A percentile compares a stretch with the other conserved stretches of the same genome.
Conservation (phyloP, 2,113 vertebrate genomes). For the Notothenia coriiceps region DNA sequence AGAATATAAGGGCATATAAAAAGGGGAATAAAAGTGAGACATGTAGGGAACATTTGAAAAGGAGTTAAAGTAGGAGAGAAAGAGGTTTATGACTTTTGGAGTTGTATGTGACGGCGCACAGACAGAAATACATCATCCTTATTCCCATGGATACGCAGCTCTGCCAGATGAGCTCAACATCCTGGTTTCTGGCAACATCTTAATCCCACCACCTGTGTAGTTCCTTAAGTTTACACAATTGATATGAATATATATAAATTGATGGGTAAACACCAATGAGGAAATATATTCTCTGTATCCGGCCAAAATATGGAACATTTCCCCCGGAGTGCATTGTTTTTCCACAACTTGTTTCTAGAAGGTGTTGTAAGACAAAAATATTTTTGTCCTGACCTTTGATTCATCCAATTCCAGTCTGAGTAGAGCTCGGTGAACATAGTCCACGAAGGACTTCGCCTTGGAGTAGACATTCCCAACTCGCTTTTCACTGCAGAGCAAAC, state of each 20-base stretch:
- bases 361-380: slow-evolving; percentile 7
- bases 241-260: background rate
- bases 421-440: slow-evolving; percentile 91
- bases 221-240: background rate
- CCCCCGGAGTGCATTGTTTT: background rate
- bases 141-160: background rate
- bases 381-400: slow-evolving; percentile 79
- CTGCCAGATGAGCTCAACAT: slow-evolving; percentile 22
- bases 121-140: background rate
- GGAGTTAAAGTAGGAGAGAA: background rate
- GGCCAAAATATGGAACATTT: background rate
- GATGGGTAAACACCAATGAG: background rate
- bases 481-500: slow-evolving; percentile 85
- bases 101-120: slow-evolving; percentile 18
- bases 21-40: background rate
- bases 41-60: background rate
- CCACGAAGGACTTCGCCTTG: slow-evolving; percentile 91
- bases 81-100: slow-evolving; percentile 9
- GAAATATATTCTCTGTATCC: background rate
- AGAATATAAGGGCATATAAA: background rate
- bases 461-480: slow-evolving; percentile 94
- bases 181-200: slow-evolving; percentile 7
- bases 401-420: slow-evolving; percentile 92
- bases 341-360: slow-evolving; percentile 8
- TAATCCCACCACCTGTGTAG: background rate